Conservation (phyloP, 2,888 invertebrate genomes). For the Hypena proboscidalis region DNA sequence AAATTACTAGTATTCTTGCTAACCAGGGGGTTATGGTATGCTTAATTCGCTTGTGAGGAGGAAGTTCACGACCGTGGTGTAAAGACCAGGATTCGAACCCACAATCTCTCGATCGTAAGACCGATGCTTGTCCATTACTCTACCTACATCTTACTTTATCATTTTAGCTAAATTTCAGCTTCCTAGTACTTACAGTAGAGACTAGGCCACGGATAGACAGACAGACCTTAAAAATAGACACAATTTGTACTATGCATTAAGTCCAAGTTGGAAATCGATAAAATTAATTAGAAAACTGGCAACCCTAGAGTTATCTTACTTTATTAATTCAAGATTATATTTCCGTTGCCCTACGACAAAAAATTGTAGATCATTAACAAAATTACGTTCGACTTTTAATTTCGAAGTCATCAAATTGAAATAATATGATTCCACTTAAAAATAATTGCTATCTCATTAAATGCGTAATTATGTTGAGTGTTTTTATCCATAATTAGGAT, state of each 20-base stretch:
- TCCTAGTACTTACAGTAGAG: no score
- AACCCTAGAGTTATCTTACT: background rate
- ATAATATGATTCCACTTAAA: constrained; percentile 31
- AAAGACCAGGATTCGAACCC: no score
- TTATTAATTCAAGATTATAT: constrained; percentile 19
- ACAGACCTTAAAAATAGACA: background rate
- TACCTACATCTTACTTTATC: no score
- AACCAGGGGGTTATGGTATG: no score
- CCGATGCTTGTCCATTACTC: no score
- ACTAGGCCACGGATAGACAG: no score
- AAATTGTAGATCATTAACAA: constrained; percentile 35
- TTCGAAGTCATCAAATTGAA: constrained; percentile 21
- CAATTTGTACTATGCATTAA: background rate
- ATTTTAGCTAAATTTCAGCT: no score
- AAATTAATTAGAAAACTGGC: constrained; percentile 8
- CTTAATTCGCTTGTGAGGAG: no score
- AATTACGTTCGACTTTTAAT: constrained; percentile 26
- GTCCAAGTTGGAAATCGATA: background rate
- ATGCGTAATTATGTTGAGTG: constrained; percentile 25
- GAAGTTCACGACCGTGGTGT: no score
- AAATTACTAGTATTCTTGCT: no score
- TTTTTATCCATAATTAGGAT: background rate
- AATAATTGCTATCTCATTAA: constrained; percentile 29
- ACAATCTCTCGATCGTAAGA: no score
- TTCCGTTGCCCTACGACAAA: constrained; percentile 31